A percentile compares a stretch with the other conserved stretches of the same genome.
Evolutionary conservation across 2,888 invertebrate genomes (phyloP).

Genomic region (Mylabris sibirica): DNA sequence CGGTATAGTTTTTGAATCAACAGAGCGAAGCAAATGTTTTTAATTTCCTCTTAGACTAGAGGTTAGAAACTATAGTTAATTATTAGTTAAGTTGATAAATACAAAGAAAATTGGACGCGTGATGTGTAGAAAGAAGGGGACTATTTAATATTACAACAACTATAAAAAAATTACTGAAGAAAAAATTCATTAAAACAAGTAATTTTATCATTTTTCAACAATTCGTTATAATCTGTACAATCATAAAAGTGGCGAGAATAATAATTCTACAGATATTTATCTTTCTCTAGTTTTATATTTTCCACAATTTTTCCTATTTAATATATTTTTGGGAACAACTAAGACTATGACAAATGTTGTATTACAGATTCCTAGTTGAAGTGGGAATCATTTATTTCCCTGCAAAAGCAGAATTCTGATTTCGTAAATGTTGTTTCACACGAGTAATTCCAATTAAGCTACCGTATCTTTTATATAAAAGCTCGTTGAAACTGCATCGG

Average conservation of each 20-base stretch:
- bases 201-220: neutral
- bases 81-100: constrained; percentile 26
- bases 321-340: neutral
- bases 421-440: neutral
- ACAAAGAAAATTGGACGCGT: constrained; percentile 20
- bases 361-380: neutral
- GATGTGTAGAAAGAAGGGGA: constrained; percentile 13
- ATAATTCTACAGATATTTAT: neutral
- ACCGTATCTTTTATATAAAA: too few relatives aligned
- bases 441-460: neutral
- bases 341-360: neutral
- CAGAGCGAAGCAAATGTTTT: constrained; percentile 36
- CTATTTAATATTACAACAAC: neutral
- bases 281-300: neutral
- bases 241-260: neutral
- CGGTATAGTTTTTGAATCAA: constrained; percentile 28
- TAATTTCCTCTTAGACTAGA: constrained; percentile 32
- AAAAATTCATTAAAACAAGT: too few relatives aligned
- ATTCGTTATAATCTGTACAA: neutral
- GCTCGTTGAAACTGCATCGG: too few relatives aligned
- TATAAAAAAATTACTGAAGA: too few relatives aligned
- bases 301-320: neutral
- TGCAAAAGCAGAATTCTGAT: neutral
- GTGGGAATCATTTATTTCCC: neutral
- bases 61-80: constrained; percentile 24